Evolutionary conservation across 2,797 vertebrate species (phyloP).

Genomic region (Danio tinwini): DNA sequence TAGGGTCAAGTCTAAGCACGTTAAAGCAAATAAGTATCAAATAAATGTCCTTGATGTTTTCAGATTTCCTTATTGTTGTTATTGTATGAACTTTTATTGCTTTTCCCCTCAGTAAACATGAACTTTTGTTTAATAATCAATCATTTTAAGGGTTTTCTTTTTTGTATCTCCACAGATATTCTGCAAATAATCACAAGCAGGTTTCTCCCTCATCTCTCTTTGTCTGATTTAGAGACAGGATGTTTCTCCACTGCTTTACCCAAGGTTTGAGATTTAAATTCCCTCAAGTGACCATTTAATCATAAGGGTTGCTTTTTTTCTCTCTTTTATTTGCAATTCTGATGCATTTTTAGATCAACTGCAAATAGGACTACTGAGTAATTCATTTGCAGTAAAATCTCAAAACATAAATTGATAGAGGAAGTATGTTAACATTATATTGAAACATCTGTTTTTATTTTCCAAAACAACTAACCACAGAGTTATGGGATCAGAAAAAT

Average conservation of each 20-base stretch:
- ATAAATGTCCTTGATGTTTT: too few species aligned
- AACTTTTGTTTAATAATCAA: not conserved
- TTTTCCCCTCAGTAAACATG: not conserved
- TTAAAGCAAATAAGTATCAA: too few species aligned
- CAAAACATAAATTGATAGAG: too few species aligned
- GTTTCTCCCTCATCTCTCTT: slow-evolving; percentile 90
- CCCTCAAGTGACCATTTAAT: not conserved
- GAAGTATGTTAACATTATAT: too few species aligned
- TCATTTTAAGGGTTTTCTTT: not conserved
- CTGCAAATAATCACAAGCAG: slow-evolving; percentile 87
- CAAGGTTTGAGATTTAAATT: slow-evolving; percentile 78
- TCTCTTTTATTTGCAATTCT: too few species aligned
- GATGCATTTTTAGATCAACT: not conserved
- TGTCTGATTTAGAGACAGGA: slow-evolving; percentile 82
- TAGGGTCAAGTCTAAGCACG: not conserved
- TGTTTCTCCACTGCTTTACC: slow-evolving; percentile 91
- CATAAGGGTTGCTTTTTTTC: not conserved
- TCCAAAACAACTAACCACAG: too few species aligned
- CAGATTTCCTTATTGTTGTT: too few species aligned
- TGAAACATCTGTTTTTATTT: too few species aligned
- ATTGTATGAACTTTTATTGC: not conserved
- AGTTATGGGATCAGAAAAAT: too few species aligned
- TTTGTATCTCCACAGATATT: slow-evolving; percentile 77
- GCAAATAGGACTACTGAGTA: not conserved
- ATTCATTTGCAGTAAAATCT: too few species aligned